Evolutionary conservation across 2,797 vertebrate genomes (phyloP).

Genomic region (Pampus argenteus): DNA sequence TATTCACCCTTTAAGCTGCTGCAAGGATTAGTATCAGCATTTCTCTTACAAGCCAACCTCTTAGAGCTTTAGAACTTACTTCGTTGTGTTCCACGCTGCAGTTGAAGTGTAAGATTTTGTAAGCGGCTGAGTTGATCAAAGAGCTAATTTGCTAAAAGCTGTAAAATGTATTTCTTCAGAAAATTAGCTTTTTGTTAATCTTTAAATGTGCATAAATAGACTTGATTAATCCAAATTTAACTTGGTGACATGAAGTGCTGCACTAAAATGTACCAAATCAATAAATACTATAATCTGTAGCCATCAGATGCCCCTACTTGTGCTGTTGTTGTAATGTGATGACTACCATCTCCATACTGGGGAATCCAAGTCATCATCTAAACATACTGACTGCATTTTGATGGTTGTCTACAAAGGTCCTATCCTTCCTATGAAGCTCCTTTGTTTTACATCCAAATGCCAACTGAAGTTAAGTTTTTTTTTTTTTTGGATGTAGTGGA

Average conservation of each 20-base stretch:
- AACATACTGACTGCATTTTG: slow-evolving; percentile 10
- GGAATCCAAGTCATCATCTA: slow-evolving; percentile 9
- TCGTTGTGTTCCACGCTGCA: background rate
- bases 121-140: background rate
- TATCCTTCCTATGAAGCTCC: no score
- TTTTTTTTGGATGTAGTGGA: no score
- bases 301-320: background rate
- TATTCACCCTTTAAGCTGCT: background rate
- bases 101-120: background rate
- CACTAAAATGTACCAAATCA: background rate
- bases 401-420: slow-evolving; percentile 13
- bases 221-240: background rate
- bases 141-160: background rate
- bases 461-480: no score
- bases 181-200: background rate
- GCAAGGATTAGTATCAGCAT: background rate
- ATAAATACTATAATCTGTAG: background rate
- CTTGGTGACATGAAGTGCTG: background rate
- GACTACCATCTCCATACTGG: slow-evolving; percentile 9
- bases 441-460: no score
- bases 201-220: background rate
- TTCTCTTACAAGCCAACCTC: background rate
- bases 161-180: background rate
- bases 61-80: background rate
- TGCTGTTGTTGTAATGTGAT: slow-evolving; percentile 4